Conservation (phyloP, 2,888 invertebrate genomes). For the Philereme vetulata region DNA sequence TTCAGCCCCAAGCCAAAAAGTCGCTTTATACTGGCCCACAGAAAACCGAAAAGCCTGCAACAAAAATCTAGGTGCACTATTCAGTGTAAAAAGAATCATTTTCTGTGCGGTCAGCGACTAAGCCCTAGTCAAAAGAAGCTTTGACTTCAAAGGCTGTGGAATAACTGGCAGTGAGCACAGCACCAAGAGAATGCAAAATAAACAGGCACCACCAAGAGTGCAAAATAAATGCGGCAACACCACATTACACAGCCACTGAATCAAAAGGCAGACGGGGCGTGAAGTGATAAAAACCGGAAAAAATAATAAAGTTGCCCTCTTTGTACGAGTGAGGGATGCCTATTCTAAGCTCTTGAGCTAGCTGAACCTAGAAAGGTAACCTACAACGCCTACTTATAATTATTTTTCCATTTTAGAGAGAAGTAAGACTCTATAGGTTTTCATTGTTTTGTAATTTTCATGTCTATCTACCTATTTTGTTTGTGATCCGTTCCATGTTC, state of each 20-base stretch:
- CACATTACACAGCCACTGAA: slow-evolving; percentile 81
- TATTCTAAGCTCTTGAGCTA: slow-evolving; percentile 71
- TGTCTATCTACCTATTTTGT: too few relatives aligned
- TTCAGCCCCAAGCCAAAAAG: slow-evolving; percentile 12
- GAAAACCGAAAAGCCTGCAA: slow-evolving; percentile 40
- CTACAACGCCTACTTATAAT: background rate
- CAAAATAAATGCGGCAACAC: slow-evolving; percentile 81
- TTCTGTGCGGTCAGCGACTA: slow-evolving; percentile 73
- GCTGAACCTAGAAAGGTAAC: slow-evolving; percentile 13
- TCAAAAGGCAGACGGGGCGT: slow-evolving; percentile 80
- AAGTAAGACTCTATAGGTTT: too few relatives aligned
- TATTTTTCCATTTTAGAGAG: background rate
- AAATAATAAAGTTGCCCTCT: slow-evolving; percentile 69
- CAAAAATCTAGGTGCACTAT: slow-evolving; percentile 55
- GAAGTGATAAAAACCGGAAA: slow-evolving; percentile 81
- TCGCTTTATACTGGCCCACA: background rate
- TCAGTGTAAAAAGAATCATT: slow-evolving; percentile 72
- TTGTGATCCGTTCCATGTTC: too few relatives aligned
- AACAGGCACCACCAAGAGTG: slow-evolving; percentile 72
- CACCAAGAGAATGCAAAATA: slow-evolving; percentile 54
- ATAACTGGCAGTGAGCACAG: slow-evolving; percentile 60
- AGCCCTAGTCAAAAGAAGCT: slow-evolving; percentile 74
- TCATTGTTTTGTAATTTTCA: too few relatives aligned
- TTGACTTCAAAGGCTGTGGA: slow-evolving; percentile 78
- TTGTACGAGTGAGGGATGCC: slow-evolving; percentile 55